Evolutionary conservation across 2,113 vertebrate genomes (phyloP), one percentile per base, ranked within the genome.

Genomic region (Gymnocephalus cernua): DNA sequence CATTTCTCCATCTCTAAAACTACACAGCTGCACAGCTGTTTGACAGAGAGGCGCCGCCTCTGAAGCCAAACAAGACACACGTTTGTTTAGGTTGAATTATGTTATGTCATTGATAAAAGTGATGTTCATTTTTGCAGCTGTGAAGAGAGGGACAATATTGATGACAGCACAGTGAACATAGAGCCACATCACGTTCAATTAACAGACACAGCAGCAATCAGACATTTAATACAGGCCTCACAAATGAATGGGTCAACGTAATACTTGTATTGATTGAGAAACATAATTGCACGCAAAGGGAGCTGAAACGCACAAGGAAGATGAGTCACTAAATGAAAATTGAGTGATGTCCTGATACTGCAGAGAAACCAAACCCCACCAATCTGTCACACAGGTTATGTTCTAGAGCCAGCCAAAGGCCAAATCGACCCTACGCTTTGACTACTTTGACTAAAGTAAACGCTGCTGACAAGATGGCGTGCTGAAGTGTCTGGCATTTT

Each of bases 181-280:
- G 12, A 62, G 38, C 13, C 48, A 38, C 32, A 58, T 57, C 56
- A 53, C 65, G 59, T 65, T 74, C 44, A 77, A 69, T 73, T 57
- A 77, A 63, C 73, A 77, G 1, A 73, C 35, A 77, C 57, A 54
- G 23, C 29, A 57, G 51, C 51, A 48, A 69, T 65, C 35, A 76
- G 45, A 63, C 38, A 61, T 77, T 29, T 80, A 70, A 50, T 44
- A 51, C 56, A 72, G 32, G 41, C 18, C 44, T 68, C 35, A 56
- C 18, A 44, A 66, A 77, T 77, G 56, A 70, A 62, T 61, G 45
- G 48, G 16, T 44, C 41, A 51, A 6, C 62, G 61, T 51, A 73
- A 82, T 65, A 53, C 14, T 32, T 4, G n/a, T 18, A 71, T 66
- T 67, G 76, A 77, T 87, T 79, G 47, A 72, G 54, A 67, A 74